Evolutionary conservation across 2,797 vertebrate species (phyloP).

Genomic region (Phylloscopus collybita): DNA sequence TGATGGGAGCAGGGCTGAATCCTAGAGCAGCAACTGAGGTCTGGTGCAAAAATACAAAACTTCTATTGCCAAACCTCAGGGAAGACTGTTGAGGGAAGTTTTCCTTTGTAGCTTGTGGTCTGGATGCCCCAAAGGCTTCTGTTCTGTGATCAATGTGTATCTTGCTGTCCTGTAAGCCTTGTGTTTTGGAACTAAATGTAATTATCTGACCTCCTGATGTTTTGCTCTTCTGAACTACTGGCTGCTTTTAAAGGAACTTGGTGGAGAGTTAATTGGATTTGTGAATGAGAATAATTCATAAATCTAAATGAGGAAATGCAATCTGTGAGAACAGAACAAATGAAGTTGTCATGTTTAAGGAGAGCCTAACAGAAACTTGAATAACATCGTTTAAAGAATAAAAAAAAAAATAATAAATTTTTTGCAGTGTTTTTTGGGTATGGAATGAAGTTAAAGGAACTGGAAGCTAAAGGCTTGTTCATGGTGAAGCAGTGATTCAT

Average conservation of each 20-base stretch:
- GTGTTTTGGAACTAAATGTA: background rate
- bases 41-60: background rate
- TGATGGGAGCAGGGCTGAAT: background rate
- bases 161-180: background rate
- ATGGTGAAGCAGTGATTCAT: background rate
- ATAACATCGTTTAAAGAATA: background rate
- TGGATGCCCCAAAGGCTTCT: background rate
- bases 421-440: background rate
- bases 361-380: background rate
- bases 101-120: background rate
- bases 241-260: background rate
- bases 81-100: background rate
- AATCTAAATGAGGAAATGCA: background rate
- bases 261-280: background rate
- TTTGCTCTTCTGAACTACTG: background rate
- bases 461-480: background rate
- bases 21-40: background rate
- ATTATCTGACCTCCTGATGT: background rate
- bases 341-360: background rate
- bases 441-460: background rate
- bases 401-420: background rate
- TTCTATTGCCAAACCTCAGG: background rate
- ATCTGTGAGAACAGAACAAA: background rate
- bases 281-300: background rate
- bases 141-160: fast-evolving